Evolutionary conservation across 37 sponge, comb jelly and placozoan genomes (phyloP).

Genomic region (Theonella swinhoei): DNA sequence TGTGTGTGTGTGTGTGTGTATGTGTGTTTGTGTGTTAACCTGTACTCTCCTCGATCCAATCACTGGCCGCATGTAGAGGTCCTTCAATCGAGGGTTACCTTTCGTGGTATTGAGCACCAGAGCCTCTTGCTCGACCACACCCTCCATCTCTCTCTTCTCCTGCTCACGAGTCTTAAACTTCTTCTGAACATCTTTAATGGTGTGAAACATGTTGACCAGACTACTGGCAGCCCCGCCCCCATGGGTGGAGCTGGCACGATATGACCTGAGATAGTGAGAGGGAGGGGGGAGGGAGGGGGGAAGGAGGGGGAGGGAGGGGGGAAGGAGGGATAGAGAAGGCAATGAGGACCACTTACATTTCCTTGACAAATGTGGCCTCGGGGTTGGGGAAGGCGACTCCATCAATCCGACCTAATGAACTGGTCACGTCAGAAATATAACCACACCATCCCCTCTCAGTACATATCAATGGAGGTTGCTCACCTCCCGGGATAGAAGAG

Average conservation of each 20-base stretch:
- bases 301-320: no score
- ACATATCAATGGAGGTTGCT: no score
- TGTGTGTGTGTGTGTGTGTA: conserved; percentile 4
- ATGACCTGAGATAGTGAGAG: conserved; percentile 59
- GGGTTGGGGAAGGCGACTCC: conserved; percentile 84
- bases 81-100: conserved; percentile 92
- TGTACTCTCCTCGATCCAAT: conserved; percentile 78
- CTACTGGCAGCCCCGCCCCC: conserved; percentile 24
- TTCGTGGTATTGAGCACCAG: conserved; percentile 65
- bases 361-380: conserved; percentile 93
- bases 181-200: conserved; percentile 98
- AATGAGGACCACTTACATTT: conserved; percentile 72
- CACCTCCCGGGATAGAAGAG: conserved; percentile 92
- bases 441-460: no score
- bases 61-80: conserved; percentile 94
- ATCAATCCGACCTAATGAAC: conserved; percentile 77
- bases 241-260: conserved; percentile 37
- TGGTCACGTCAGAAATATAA: conserved; percentile 4
- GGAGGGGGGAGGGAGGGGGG: no score
- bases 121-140: conserved; percentile 82
- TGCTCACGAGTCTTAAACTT: conserved; percentile 87
- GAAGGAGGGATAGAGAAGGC: no score
- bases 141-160: conserved; percentile 96
- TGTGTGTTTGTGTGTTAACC: conserved; percentile 38
- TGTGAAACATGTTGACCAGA: conserved; percentile 62